phyloP scores from a whole-genome alignment of 2,797 vertebrate genomes.

The Aotus griseimembra region DNA sequence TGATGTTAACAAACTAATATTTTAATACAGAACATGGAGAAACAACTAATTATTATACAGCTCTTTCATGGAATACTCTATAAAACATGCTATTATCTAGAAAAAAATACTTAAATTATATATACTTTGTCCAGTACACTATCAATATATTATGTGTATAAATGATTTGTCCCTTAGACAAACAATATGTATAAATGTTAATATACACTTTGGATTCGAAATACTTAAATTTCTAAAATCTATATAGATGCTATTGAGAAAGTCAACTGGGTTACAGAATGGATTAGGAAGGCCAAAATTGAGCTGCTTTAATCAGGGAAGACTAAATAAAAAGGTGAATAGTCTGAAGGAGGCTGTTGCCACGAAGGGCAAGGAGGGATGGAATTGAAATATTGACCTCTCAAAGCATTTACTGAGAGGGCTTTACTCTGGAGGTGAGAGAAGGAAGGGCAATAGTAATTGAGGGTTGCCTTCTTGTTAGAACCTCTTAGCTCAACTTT shows the following conservation, averaged over 20 bases:
- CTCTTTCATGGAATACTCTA: not conserved
- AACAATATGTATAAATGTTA: not conserved
- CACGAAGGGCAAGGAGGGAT: fast-evolving
- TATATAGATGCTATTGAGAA: not conserved
- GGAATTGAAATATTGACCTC: not conserved
- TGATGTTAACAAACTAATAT: not conserved
- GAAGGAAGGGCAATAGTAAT: not conserved
- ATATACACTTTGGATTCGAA: not conserved
- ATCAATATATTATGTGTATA: not conserved
- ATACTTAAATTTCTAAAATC: not conserved
- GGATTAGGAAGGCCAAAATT: not conserved
- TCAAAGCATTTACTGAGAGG: not conserved
- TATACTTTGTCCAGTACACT: not conserved
- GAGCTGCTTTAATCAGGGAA: not conserved
- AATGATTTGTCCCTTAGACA: not conserved
- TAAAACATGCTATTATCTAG: not conserved
- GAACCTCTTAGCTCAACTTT: not conserved
- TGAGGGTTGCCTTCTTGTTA: not conserved
- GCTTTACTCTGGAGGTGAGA: not conserved
- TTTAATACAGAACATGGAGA: not conserved
- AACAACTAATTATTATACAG: not conserved
- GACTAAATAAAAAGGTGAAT: not conserved
- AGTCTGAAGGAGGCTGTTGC: not conserved
- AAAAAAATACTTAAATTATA: not conserved
- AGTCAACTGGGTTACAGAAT: not conserved